phyloP scores from a whole-genome alignment of 2,113 vertebrate species.

The Anhinga rufa region DNA sequence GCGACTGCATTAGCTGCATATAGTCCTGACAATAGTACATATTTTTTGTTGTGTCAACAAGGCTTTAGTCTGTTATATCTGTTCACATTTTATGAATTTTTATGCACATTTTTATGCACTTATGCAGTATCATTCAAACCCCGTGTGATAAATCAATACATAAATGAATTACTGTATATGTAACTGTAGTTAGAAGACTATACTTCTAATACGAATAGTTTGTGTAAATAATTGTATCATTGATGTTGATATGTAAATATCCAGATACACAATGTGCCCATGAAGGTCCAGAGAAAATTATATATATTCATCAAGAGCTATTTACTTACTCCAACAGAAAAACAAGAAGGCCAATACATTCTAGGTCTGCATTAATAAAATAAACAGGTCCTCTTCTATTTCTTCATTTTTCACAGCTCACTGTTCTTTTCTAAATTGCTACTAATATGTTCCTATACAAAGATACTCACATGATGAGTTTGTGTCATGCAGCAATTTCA shows the following conservation, averaged over 20 bases:
- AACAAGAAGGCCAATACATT: background rate
- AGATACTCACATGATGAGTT: background rate
- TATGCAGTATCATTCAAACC: background rate
- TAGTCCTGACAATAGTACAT: background rate
- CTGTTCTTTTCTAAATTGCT: background rate
- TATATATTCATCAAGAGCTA: background rate
- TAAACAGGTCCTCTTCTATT: background rate
- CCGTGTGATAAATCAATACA: background rate
- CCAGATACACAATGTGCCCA: background rate
- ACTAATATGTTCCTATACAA: background rate
- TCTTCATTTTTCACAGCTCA: background rate
- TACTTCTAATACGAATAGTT: background rate
- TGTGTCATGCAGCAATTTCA: background rate
- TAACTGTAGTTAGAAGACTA: background rate
- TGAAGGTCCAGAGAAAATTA: background rate
- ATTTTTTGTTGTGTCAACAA: conserved; percentile 18
- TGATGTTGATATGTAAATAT: background rate
- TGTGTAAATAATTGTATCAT: background rate
- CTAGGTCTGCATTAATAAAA: background rate
- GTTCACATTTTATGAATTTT: background rate
- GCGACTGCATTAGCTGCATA: background rate
- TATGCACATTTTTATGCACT: conserved; percentile 1
- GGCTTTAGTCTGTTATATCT: background rate
- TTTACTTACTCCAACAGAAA: background rate
- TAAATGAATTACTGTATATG: background rate